Evolutionary conservation across 2,797 vertebrate genomes (phyloP), one percentile per base, ranked within the genome.

Genomic region (Brachyrhaphis roseni): DNA sequence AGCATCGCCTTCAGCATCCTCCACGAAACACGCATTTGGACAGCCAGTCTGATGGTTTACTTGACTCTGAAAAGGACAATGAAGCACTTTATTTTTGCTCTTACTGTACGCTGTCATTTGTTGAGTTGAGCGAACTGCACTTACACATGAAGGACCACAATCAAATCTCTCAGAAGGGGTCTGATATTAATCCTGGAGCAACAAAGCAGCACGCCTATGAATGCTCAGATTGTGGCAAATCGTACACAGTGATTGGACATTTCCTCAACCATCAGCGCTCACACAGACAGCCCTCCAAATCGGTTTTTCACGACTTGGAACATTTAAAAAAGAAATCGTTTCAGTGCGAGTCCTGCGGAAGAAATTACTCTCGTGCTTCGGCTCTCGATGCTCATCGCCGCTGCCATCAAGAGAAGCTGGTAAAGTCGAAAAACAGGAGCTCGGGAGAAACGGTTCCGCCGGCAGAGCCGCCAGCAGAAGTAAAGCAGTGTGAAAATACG

Each of bases 281-380:
- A 41, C 96, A 96, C 93, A 93, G 84, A 79, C 91, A 92, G 87
- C 93, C 96, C 45, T 93, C 95, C 39, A 96, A 96, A 87, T 96
- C 96, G 0, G 87, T 96, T 82, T 95, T 95, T 85, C 91, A 95
- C 66, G 93, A 96, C 80, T 86, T 96, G 13, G 95, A 94, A 76
- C 92, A 96, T 78, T 92, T 96, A 78, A 95, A 96, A 88, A 96
- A 96, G 85, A 97, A 96, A 82, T 91, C 96, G 0, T 97, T 97
- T 89, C 92, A 94, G 45, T 97, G 96, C 5, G 95, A 96, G 68
- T 92, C 92, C 7, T 97, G 96, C 76, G 96, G 95, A 1, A 91
- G 96, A 16, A 94, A 86, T 84, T 97, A 96, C 87, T 96, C 96
- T 12, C 95, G 96, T 0, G 94, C 94, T 31, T 96, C 96, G 2